Evolutionary conservation across 2,113 vertebrate genomes (phyloP), one percentile per base, ranked within the genome.

Genomic region (Spheniscus mendiculus): DNA sequence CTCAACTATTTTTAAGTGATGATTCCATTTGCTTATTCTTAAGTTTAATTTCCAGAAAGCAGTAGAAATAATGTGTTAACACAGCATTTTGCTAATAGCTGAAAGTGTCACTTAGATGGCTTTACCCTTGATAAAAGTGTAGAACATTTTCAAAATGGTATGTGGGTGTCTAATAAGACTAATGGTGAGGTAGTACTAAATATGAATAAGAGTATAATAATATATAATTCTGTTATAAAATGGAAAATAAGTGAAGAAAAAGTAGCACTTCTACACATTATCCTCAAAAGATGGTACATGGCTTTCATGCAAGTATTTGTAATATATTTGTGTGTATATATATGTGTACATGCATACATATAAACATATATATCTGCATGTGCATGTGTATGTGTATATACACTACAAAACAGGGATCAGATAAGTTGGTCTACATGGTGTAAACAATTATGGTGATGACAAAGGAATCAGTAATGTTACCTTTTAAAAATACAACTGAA

Each of bases 151-250:
- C 82, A 67, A 74, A 96, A 67, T 67, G 26, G 16, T 76, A 11
- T 70, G 87, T 96, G 55, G 78, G 88, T 87, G 86, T 96, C 81
- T 86, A 52, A 42, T 90, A 87, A 93, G 58, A 79, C 19, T 72
- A 84, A 92, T 52, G n/a, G 30, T 76, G 62, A 87, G 86, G 69
- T 30, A 63, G 20, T 66, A 50, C 27, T 65, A 63, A 88, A 77
- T 77, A 80, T 52, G 49, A 74, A 15, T 79, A 93, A 55, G 14
- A 66, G 9, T 82, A 55, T 42, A 90, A 44, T 40, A 90, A 61
- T 83, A 42, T 42, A 42, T 42, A 42, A 42, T 42, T 42, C 14
- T 42, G 42, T 42, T 42, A 42, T 42, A 42, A 42, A 42, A 42
- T 84, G 30, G 63, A 90, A 93, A 95, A 80, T 49, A 96, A 77